Percentiles rank a stretch among this genome's conserved stretches.
phyloP scores from a whole-genome alignment of 2,888 invertebrate species.

The Eupithecia vulgata region DNA sequence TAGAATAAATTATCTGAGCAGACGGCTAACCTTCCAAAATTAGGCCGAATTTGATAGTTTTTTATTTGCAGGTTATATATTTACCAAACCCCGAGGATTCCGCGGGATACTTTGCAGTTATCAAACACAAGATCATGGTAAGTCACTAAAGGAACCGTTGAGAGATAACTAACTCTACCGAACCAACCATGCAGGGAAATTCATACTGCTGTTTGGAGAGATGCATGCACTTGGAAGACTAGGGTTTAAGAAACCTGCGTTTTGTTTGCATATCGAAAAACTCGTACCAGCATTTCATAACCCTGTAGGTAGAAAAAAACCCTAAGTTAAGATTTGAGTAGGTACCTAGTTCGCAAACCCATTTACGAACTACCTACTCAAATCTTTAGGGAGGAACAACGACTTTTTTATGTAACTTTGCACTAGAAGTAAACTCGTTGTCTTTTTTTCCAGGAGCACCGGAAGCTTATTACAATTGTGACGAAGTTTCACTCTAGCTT shows the following conservation, averaged over 20 bases:
- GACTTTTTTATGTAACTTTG: not conserved
- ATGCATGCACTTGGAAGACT: not conserved
- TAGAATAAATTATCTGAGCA: no score
- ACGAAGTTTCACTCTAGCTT: conserved; percentile 56
- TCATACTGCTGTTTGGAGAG: not conserved
- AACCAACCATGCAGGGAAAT: not conserved
- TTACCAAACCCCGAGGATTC: conserved; percentile 56
- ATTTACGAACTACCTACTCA: not conserved
- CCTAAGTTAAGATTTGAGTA: no score
- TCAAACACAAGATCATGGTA: conserved; percentile 74
- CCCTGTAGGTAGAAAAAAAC: no score
- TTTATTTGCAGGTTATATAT: conserved; percentile 62
- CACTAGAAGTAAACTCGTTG: not conserved
- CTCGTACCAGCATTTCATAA: no score
- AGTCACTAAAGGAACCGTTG: conserved; percentile 21
- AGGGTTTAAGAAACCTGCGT: not conserved
- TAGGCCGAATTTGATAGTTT: not conserved
- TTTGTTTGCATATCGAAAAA: not conserved
- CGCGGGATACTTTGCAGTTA: conserved; percentile 55
- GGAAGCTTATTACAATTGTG: conserved; percentile 61
- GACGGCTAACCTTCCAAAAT: not conserved
- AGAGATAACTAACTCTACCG: not conserved
- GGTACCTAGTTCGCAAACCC: no score
- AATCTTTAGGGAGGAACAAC: not conserved
- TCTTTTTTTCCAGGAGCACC: conserved; percentile 57